A percentile compares a stretch with the other conserved stretches of the same genome.
Evolutionary conservation across 2,888 invertebrate genomes (phyloP).

Genomic region (Leuctra nigra): DNA sequence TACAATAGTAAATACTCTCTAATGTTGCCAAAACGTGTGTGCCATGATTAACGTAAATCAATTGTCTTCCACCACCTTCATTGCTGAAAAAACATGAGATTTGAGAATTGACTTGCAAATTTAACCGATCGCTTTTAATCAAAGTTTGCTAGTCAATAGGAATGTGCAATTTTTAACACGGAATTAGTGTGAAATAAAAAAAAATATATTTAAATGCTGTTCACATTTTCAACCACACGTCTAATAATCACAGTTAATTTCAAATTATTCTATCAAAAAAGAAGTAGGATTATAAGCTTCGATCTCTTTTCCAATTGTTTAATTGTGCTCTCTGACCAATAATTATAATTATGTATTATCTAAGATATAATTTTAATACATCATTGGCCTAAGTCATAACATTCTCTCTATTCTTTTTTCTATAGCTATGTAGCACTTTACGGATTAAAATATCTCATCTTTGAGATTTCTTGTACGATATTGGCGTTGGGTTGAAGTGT

Average conservation of each 20-base stretch:
- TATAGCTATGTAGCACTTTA: too few species aligned
- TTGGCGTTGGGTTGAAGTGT: background rate
- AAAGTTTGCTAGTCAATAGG: background rate
- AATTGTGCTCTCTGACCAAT: too few species aligned
- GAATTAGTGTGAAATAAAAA: background rate
- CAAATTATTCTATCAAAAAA: too few species aligned
- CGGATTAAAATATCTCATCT: too few species aligned
- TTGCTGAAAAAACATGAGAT: constrained; percentile 2
- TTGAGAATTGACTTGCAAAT: background rate
- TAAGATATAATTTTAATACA: too few species aligned
- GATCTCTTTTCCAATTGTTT: too few species aligned
- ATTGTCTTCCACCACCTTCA: constrained; percentile 28
- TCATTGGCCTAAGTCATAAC: too few species aligned
- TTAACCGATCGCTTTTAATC: background rate
- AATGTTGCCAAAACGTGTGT: constrained; percentile 15
- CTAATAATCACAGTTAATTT: background rate
- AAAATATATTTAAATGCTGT: background rate
- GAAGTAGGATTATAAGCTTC: too few species aligned
- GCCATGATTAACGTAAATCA: constrained; percentile 24
- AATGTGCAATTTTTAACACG: background rate
- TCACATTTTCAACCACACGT: background rate
- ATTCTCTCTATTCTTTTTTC: too few species aligned
- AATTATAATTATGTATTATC: too few species aligned
- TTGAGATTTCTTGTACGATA: too few species aligned
- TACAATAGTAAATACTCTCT: too few species aligned